Base-by-base conservation (phyloP, 2,888 invertebrate genomes). In the Perizoma affinitatum region DNA sequence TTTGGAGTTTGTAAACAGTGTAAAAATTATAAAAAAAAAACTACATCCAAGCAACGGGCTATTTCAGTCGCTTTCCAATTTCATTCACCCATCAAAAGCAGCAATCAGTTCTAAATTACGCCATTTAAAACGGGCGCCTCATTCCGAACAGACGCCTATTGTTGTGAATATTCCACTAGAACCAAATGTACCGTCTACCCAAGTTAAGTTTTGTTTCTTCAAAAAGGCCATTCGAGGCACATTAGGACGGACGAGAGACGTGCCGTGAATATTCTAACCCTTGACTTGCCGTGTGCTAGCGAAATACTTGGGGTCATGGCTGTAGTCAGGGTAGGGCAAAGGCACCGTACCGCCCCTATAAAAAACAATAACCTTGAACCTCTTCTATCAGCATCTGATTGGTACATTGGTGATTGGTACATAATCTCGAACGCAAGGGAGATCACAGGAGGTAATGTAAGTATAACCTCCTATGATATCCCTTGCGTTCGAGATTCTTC, bases 171-270 rank as follows among this genome's bases (percentile, higher is more conserved):
- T 61, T 63, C 58, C 59, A 63, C 65, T 61, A 67, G 62, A 58
- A 44, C 55, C 65, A 60, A 66, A 65, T 62, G 63, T 62, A 61
- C 61, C 61, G 61, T 22, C 55, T 58, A 34, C 36, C 57, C 48
- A 65, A 61, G 69, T 71, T 72, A 72, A 81, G 79, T 82, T 83
- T 82, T 81, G 80, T 82, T 82, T 81, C 82, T 81, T 81, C 73
- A 75, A 82, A 83, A 83, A 77, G 77, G 74, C 76, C 72, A 74
- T 74, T 68, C 68, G 70, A 74, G 75, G 71, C 76, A 79, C 80
- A 79, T 82, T 81, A 82, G 76, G 73, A 75, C 76, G 79, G 59
- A 78, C 78, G 63, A 54, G 64, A 66, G 69, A 84, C 82, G 84
- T 84, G 84, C 71, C 69, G 60, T 51, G 83, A 80, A 80, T 83